Conservation (phyloP, 2,113 vertebrate genomes). For the Ailurus styani region DNA sequence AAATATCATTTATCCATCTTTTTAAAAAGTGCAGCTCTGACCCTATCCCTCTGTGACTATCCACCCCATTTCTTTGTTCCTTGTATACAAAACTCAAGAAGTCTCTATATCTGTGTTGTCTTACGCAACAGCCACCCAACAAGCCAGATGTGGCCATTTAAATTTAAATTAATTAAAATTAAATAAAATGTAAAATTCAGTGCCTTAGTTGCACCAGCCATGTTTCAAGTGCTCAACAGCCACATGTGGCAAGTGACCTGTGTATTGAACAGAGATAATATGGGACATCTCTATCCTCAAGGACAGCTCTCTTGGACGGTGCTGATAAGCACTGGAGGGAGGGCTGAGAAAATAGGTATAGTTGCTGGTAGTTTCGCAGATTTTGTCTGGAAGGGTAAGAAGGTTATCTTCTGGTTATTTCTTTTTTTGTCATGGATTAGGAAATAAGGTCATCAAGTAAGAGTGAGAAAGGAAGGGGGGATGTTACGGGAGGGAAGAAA, state of each 20-base stretch:
- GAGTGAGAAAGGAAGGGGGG: neutral
- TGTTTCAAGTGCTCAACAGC: neutral
- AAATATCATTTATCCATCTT: neutral
- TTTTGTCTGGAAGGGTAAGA: neutral
- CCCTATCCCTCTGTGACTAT: neutral
- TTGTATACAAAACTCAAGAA: neutral
- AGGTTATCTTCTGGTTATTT: neutral
- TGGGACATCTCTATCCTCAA: neutral
- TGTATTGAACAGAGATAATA: neutral
- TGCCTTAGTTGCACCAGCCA: neutral
- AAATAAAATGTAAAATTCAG: neutral
- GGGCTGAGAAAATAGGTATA: neutral
- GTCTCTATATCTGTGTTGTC: neutral
- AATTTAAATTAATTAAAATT: neutral
- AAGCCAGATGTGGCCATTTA: neutral
- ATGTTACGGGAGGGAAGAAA: neutral
- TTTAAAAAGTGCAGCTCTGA: neutral
- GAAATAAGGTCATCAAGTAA: neutral
- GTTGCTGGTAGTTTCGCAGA: neutral
- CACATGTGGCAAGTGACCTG: neutral
- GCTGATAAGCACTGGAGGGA: neutral
- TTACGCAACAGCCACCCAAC: neutral
- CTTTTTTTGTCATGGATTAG: neutral
- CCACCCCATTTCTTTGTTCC: neutral
- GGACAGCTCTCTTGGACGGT: neutral